Base-by-base conservation (phyloP, 2,797 vertebrate species). In the Hylomyscus alleni region DNA sequence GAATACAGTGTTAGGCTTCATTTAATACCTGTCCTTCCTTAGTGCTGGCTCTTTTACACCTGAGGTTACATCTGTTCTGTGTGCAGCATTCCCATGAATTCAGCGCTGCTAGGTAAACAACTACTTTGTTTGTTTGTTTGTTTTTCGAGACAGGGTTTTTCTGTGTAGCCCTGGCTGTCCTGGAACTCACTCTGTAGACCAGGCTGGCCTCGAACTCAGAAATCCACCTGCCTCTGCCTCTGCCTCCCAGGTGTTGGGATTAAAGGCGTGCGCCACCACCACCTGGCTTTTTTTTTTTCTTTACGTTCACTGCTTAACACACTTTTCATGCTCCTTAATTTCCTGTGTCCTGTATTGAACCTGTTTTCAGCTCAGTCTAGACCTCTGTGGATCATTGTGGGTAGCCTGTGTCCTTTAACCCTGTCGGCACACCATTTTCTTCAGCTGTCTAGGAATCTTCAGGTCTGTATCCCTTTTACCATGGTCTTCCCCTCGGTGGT, bases 381-480 rank as follows among this genome's bases (percentile, higher is more conserved):
- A 58, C 65, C 67, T 50, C 6, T 0, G 1, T 50, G 50, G 67
- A 26, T 10, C 82, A 34, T 83, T 62, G 12, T 7, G 1, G 10
- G 20, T 19, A 60, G 83, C 77, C 76, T 87, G 15, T 26, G 50
- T 67, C 82, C 54, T 95, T 83, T 58, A 56, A 37, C 24, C 52
- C 40, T 37, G 56, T 90, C 11, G 60, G 67, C 88, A 90, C 14
- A 69, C 19, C 72, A n/a, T 93, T 62, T 84, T 40, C 40, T 92
- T 78, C 60, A 85, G n/a, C 75, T 78, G 58, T 44, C 40, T 37
- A 62, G 58, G 65, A 80, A 52, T 84, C 37, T 81, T 93, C 65
- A 1, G 62, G 76, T 60, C 29, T 60, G 40, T 8, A 86, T 24
- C 40, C 29, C 10, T 13, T 92, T 73, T 54, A 34, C 76, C 56